phyloP scores from a whole-genome alignment of 2,113 vertebrate genomes.

The Limanda limanda region DNA sequence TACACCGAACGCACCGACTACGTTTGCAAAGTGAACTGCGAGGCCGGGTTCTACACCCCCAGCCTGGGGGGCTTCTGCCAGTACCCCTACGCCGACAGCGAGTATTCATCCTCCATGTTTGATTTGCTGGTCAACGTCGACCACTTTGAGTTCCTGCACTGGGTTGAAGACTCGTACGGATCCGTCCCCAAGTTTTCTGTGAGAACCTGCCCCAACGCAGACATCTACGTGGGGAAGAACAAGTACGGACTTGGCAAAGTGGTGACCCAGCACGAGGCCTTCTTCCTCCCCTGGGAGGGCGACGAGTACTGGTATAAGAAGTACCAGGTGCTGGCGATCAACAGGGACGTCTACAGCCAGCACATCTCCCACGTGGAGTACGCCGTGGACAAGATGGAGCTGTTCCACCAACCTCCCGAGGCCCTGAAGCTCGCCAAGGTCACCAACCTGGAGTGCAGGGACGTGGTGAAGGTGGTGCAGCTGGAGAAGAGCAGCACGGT shows the following conservation, averaged over 20 bases:
- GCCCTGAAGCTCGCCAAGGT: constrained; percentile 76
- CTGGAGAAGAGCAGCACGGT: constrained; percentile 74
- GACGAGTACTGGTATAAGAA: constrained; percentile 84
- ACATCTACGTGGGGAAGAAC: constrained; percentile 81
- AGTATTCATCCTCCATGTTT: constrained; percentile 73
- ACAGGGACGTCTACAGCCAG: constrained; percentile 77
- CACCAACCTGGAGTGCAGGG: constrained; percentile 78
- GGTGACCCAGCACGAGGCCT: constrained; percentile 74
- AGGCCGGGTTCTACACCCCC: constrained; percentile 79
- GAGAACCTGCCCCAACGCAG: constrained; percentile 67
- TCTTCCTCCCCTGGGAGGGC: constrained; percentile 83
- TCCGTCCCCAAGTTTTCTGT: constrained; percentile 69
- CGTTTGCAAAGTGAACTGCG: constrained; percentile 80
- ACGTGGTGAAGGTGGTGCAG: constrained; percentile 72
- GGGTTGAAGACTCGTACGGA: constrained; percentile 77
- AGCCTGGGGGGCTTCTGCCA: constrained; percentile 71
- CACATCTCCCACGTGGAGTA: constrained; percentile 81
- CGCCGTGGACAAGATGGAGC: constrained; percentile 72
- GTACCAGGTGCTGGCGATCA: constrained; percentile 80
- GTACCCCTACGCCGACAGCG: constrained; percentile 75
- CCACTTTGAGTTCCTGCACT: constrained; percentile 82
- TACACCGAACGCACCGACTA: constrained; percentile 81
- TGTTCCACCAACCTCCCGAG: constrained; percentile 77
- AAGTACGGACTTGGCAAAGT: constrained; percentile 84
- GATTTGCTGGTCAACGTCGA: constrained; percentile 80